Evolutionary conservation across 2,888 invertebrate species (phyloP), one percentile per base, ranked within the genome.

Genomic region (Oscheius myriophilus): DNA sequence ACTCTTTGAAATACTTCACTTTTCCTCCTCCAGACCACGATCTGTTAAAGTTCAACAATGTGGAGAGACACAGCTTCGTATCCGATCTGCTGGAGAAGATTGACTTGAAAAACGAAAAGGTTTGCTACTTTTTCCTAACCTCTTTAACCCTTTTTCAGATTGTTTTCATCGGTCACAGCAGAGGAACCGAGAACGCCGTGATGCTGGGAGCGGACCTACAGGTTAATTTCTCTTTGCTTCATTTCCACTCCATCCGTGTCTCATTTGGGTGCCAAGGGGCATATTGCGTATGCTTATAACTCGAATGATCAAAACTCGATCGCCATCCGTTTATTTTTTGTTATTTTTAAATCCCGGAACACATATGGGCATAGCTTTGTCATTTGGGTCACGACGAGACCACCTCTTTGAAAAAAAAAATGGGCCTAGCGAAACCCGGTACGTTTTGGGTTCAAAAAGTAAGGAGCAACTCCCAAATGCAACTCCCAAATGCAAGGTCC

Each of bases 101-200:
- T 16, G 43, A 63, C n/a, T 7, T 63, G 39, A 7, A 41, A 18
- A 42, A 43, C 1, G 43, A 58, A 14, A 39, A 33, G 18, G 26
- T 54, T 3, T 6, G 33, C 23, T 33, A 9, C 33, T 33, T 3
- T 6, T 33, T 33, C 4, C 4, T 33, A 33, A 33, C 33, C 33
- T 33, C 33, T 3, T 54, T n/a, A n/a, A n/a, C n/a, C n/a, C n/a
- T 14, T 23, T 23, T 18, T 54, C 14, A 78, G 65, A 46, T 75
- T 2, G 53, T 75, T 4, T 66, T 65, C 49, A 67, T 76, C 52
- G 78, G 76, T 4, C 76, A 78, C 54, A 72, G 72, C 63, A 55
- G 78, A 42, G 78, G 78, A 18, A 69, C 70, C 51, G 78, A 78
- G 49, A 78, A 78, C 59, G 78, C 78, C 23, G 42, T 63, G n/a